These are phyloP conservation scores for Sarcophaga caerulescens DNA, from an alignment of 2,888 invertebrate species.

Conservation along the genomic window DNA sequence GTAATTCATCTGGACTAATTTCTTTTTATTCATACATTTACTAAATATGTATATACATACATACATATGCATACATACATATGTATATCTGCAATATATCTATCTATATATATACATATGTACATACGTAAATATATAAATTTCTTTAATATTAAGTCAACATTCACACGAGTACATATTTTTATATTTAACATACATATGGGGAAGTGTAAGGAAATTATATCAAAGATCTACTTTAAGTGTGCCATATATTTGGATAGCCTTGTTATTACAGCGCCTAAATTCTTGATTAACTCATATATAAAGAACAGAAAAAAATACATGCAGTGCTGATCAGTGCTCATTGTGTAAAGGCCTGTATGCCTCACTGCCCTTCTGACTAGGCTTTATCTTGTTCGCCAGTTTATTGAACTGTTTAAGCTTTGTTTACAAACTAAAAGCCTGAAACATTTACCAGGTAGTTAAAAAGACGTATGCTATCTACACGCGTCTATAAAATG, in stretches of 20 bases:
- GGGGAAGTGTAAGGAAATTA: no score
- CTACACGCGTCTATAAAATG: background rate
- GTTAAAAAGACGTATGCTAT: background rate
- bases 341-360: no score
- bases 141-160: no score
- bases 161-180: no score
- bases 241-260: background rate
- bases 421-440: constrained; percentile 13
- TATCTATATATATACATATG: background rate
- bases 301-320: background rate
- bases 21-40: background rate
- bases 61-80: background rate
- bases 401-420: constrained; percentile 55
- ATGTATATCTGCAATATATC: background rate
- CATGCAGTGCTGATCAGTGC: no score
- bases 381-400: constrained; percentile 36
- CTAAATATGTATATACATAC: background rate
- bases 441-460: background rate
- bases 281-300: background rate
- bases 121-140: background rate
- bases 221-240: background rate
- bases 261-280: no score
- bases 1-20: background rate
- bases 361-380: constrained; percentile 47
- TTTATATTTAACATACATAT: no score